A percentile compares a stretch with the other conserved stretches of the same genome.
phyloP scores from a whole-genome alignment of 2,888 invertebrate genomes.

The Timema cristinae region DNA sequence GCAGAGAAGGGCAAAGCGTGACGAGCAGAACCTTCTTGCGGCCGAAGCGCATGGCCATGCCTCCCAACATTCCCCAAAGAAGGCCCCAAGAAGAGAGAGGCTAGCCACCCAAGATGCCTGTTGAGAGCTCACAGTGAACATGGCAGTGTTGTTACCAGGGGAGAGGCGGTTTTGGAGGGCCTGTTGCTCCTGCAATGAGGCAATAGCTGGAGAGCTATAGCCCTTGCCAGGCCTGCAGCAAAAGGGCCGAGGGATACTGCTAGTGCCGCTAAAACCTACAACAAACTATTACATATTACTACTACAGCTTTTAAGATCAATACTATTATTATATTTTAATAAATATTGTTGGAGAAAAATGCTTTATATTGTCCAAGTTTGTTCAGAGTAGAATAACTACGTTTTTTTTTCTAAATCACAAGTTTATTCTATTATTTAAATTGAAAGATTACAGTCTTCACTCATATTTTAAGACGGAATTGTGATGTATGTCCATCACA shows the following conservation, averaged over 20 bases:
- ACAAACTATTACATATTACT: too few species aligned
- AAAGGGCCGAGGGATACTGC: constrained; percentile 76
- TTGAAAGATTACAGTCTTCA: too few species aligned
- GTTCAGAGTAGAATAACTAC: too few species aligned
- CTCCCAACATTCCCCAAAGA: constrained; percentile 77
- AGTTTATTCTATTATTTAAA: too few species aligned
- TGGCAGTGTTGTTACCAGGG: constrained; percentile 18
- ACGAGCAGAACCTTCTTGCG: constrained; percentile 64
- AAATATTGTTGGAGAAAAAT: too few species aligned
- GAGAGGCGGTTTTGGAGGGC: constrained; percentile 18
- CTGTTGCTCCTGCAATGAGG: constrained; percentile 55
- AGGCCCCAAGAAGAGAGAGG: constrained; percentile 71
- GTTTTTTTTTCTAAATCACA: too few species aligned
- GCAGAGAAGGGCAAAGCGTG: constrained; percentile 69
- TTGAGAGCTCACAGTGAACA: constrained; percentile 50
- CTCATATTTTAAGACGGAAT: too few species aligned
- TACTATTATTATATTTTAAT: too few species aligned
- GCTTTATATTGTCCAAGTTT: too few species aligned
- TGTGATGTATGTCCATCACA: too few species aligned
- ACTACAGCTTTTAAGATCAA: too few species aligned
- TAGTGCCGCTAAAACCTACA: constrained; percentile 69
- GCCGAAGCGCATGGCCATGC: constrained; percentile 72
- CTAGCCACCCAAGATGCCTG: constrained; percentile 81
- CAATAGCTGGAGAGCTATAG: constrained; percentile 77
- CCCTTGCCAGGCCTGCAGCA: constrained; percentile 74